These are phyloP conservation scores for Pseudorasbora parva DNA, from an alignment of 2,113 vertebrate species.

Conservation along the genomic window DNA sequence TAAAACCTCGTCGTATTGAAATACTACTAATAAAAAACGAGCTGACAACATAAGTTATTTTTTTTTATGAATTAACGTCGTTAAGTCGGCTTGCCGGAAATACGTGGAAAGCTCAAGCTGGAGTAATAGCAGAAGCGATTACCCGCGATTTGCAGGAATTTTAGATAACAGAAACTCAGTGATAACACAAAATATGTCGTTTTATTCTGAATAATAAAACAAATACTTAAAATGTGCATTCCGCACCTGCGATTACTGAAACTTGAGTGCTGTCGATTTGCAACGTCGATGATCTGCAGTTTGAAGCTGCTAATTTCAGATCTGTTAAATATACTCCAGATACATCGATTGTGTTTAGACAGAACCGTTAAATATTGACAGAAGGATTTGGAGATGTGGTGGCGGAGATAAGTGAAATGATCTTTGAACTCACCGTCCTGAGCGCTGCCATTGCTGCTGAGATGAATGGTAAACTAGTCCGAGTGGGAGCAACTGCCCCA, in stretches of 20 bases:
- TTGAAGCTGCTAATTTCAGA: not conserved
- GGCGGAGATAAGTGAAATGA: slow-evolving; percentile 7
- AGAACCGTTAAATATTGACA: slow-evolving; percentile 61
- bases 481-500: slow-evolving; percentile 66
- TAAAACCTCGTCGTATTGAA: not conserved
- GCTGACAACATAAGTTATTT: not conserved
- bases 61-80: not conserved
- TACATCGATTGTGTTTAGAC: not conserved
- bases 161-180: not conserved
- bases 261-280: not conserved
- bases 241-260: not conserved
- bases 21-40: not conserved
- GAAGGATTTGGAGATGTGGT: not conserved
- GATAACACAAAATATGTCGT: not conserved
- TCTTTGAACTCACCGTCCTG: slow-evolving; percentile 73
- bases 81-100: not conserved
- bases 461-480: slow-evolving; percentile 51
- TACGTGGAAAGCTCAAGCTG: not conserved
- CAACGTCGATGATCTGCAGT: not conserved
- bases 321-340: not conserved
- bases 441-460: slow-evolving; percentile 74
- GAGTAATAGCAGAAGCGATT: no score
- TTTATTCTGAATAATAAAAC: not conserved
- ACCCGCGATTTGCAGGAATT: not conserved
- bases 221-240: not conserved